Base-by-base conservation (phyloP, 2,113 vertebrate species). In the Lanius collurio region DNA sequence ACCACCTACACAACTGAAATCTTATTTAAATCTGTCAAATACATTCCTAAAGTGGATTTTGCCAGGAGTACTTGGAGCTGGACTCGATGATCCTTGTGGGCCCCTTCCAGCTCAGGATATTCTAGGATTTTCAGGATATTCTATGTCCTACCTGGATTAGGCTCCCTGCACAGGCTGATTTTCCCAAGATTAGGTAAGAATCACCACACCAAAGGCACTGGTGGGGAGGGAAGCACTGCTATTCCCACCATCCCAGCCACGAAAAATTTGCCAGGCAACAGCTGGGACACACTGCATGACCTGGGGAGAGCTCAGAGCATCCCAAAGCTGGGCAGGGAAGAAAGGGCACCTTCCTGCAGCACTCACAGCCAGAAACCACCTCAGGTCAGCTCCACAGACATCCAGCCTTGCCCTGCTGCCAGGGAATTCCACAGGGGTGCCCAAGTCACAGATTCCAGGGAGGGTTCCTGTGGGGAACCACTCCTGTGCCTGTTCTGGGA, bases 281-380 rank as follows among this genome's bases (percentile, higher is more conserved):
- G 37, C 28, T 11, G 24, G 31, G 16, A 35, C 42, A 6, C 0
- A 4, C 22, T 3, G 6, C 4, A 6, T 6, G 5, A 24, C 3
- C 15, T 27, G 24, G 42, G 41, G 13, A 47, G 50, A 69, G 41
- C 27, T 78, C 33, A 16, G 13, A 63, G 41, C 5, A 6, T 11
- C 52, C 24, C 7, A 56, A 33, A 53, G 24, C 28, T 16, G 33
- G 42, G n/a, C 11, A 27, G 52, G 2, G 37, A 69, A 52, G 50
- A 22, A 28, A 47, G 21, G 46, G 15, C 49, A 49, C 50, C 50
- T 55, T 52, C 20, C 67, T 56, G 70, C 55, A 70, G 63, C 4
- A 6, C 27, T 28, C 33, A 28, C 35, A 62, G 52, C 8, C 46
- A 71, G 33, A n/a, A 82, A 80, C 11, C 1, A 9, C 27, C 67